These are phyloP conservation scores for Cyprinodon variegatus DNA, from an alignment of 2,113 vertebrate genomes.

Conservation along the genomic window DNA sequence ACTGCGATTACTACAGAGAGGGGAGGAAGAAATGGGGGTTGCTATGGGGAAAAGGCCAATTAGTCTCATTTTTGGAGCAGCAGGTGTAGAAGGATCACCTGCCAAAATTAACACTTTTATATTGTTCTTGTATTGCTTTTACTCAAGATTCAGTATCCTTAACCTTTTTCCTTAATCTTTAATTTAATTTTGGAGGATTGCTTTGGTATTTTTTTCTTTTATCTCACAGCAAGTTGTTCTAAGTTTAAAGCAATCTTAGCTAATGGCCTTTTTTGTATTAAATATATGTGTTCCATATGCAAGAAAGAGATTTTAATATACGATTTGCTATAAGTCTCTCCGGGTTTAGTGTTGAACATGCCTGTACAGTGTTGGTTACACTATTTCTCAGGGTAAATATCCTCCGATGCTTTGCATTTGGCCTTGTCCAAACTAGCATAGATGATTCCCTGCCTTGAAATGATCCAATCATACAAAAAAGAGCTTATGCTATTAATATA, in stretches of 20 bases:
- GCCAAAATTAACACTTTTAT: neutral
- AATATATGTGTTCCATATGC: no score
- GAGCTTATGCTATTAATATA: no score
- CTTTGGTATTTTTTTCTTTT: neutral
- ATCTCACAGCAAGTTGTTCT: neutral
- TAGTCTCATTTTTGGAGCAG: conserved; percentile 32
- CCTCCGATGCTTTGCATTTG: no score
- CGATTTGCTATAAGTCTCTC: no score
- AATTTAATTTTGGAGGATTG: neutral
- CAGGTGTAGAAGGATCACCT: conserved; percentile 36
- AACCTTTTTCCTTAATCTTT: neutral
- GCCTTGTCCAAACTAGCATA: no score
- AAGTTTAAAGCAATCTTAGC: neutral
- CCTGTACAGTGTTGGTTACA: no score
- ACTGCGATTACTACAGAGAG: conserved; percentile 8
- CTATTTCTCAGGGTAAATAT: no score
- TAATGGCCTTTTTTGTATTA: neutral
- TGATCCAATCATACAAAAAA: no score
- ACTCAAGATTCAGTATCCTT: neutral
- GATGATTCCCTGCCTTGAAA: no score
- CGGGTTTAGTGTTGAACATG: no score
- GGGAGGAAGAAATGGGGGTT: conserved; percentile 1
- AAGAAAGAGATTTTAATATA: no score
- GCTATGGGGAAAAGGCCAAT: neutral
- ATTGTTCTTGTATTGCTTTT: neutral